Base-by-base conservation (phyloP, 1,140 invertebrate species). In the Ostrea edulis region DNA sequence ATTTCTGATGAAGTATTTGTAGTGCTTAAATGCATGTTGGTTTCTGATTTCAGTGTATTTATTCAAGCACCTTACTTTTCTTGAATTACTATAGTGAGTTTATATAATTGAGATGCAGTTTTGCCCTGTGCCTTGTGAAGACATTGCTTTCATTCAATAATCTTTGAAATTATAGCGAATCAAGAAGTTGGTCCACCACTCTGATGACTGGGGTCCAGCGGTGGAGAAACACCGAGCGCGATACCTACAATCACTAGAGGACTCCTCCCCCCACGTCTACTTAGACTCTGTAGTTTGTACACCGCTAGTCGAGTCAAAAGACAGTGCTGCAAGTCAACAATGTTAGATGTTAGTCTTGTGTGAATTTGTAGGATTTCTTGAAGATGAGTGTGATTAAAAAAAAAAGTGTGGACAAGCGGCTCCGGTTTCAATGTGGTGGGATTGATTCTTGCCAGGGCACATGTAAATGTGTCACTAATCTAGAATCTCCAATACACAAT, bases 191-290 rank as follows among this genome's bases (percentile, higher is more conserved):
- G 20, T 90, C 12, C 82, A 89, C 29, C 92, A 91, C 0, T 81
- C 91, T 17, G 68, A 87, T 52, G 85, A 90, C 52, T 93, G 91
- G 90, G 92, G 92, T 55, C 92, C 92, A 52, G 90, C 91, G 4
- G 77, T 90, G 8, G 82, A 83, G 12, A 82, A 89, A 86, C 85
- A 92, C 83, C 82, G 91, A 55, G 44, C 88, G 65, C 25, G 82
- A 29, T 93, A 92, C 86, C 8, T 90, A 14, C 86, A 81, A 11
- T 89, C 91, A 5, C 35, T 91, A 85, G 35, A 86, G 82, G 51
- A 83, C 17, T 53, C 82, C 14, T 5, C 1, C 35, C 35, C 35
- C 35, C 44, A 77, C 2, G 68, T 29, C 14, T 77, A 22, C 68
- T 25, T 77, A 8, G 68, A 77, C 29, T 77, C 68, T 77, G 68